phyloP scores from a whole-genome alignment of 2,797 vertebrate species.

The Uromys caudimaculatus region DNA sequence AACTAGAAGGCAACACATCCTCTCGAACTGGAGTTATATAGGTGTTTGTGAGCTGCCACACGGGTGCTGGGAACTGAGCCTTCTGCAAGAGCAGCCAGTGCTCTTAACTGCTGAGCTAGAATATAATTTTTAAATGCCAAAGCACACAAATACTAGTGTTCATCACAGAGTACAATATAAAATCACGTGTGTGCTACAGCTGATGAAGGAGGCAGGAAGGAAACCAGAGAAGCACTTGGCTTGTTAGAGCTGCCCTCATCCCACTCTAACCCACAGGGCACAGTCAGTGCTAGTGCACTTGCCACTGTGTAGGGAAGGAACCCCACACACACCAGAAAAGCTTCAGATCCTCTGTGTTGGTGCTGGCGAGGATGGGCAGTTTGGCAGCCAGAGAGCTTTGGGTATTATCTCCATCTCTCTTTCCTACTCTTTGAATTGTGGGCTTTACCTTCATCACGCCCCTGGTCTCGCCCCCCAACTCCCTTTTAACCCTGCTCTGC shows the following conservation, averaged over 20 bases:
- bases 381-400: neutral
- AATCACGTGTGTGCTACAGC: neutral
- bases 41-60: neutral
- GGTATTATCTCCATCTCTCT: neutral
- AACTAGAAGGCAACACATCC: neutral
- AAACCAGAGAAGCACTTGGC: neutral
- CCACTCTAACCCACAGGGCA: neutral
- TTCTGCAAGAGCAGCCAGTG: neutral
- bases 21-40: neutral
- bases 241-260: neutral
- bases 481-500: rapidly evolving
- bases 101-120: neutral
- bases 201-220: neutral
- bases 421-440: neutral
- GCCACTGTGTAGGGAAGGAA: rapidly evolving
- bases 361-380: neutral
- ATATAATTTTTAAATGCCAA: neutral
- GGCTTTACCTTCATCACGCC: neutral
- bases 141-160: neutral
- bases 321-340: neutral
- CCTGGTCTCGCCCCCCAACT: neutral
- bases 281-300: neutral
- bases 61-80: neutral
- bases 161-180: too few species aligned
- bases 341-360: neutral